Evolutionary conservation across 23 tunicate genomes (phyloP), one percentile per base, ranked within the genome.

Genomic region (Clavelina lepadiformis): DNA sequence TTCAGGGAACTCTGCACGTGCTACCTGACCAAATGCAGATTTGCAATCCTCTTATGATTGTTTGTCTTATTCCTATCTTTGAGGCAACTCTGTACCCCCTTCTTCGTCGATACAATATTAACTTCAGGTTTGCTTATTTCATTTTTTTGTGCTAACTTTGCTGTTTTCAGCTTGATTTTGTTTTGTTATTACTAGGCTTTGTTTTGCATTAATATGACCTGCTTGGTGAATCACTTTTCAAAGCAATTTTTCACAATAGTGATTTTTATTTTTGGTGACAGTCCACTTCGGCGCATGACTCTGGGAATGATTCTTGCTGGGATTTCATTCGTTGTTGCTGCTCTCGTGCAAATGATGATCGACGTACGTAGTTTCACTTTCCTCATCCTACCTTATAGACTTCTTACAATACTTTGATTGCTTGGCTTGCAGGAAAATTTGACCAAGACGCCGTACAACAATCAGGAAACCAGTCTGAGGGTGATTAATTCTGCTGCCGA

Each of bases 11-110:
- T 24, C 57, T 79, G 0, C 69, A 35, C 7, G 50, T 86, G 33
- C 68, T 79, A 5, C 99, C 99, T 1, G 99, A 94, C 60, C 99
- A 94, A 63, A 86, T 94, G 92, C 99, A 94, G 53, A 73, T 94
- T n/a, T 80, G 86, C 80, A 94, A 94, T 47, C 99, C 99, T 0
- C 79, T 94, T 21, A 60, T 94, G 44, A 94, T 94, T 54, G 83
- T 94, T n/a, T 65, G 85, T 13, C 55, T 94, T 29, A 86, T 94
- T 71, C 99, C 99, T 5, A 44, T 94, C 34, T 94, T 94, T 46
- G 95, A 94, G 45, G 94, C 61, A 0, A 80, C 95, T 24, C 72
- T 94, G 8, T 94, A 94, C 35, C 99, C 95, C 2, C 78, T 86
- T 49, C 69, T 91, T 28, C 38, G 92, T 4, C 37, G 72, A 21